A percentile compares a stretch with the other conserved stretches of the same genome.
phyloP scores from a whole-genome alignment of 1,140 invertebrate genomes.

The Panagrolaimus sp. region DNA sequence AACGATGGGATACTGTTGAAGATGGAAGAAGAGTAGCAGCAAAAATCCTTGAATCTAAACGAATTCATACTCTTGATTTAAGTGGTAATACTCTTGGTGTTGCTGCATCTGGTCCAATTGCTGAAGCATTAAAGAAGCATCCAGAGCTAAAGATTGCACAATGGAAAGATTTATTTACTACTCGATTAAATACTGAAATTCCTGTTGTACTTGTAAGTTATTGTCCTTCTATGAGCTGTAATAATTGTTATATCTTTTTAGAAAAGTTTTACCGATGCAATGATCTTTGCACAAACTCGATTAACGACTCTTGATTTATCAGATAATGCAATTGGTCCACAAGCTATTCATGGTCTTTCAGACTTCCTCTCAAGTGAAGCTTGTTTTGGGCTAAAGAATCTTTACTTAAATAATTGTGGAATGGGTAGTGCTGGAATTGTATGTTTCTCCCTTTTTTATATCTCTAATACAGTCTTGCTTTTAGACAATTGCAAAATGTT shows the following conservation, averaged over 20 bases:
- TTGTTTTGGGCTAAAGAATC: slow-evolving; percentile 73
- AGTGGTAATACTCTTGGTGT: slow-evolving; percentile 50
- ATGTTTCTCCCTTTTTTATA: slow-evolving; percentile 22
- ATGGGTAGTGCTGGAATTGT: slow-evolving; percentile 79
- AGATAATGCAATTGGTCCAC: slow-evolving; percentile 95
- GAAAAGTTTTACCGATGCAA: slow-evolving; percentile 72
- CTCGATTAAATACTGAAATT: slow-evolving; percentile 87
- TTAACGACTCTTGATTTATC: slow-evolving; percentile 84
- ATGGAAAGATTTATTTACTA: slow-evolving; percentile 94
- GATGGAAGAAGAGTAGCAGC: slow-evolving; percentile 30
- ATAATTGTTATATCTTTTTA: slow-evolving; percentile 55
- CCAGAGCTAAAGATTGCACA: slow-evolving; percentile 36
- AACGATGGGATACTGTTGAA: neutral
- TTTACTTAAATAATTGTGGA: slow-evolving; percentile 89
- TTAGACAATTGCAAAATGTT: slow-evolving; percentile 71
- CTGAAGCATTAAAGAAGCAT: slow-evolving; percentile 37
- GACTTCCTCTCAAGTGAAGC: slow-evolving; percentile 74
- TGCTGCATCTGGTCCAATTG: slow-evolving; percentile 39
- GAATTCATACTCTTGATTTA: slow-evolving; percentile 37
- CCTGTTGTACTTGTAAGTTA: slow-evolving; percentile 73
- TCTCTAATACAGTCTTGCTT: slow-evolving; percentile 23
- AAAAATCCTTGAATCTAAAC: slow-evolving; percentile 20
- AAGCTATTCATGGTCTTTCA: slow-evolving; percentile 80
- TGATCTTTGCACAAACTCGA: slow-evolving; percentile 72
- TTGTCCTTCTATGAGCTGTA: neutral